Evolutionary conservation across 2,113 vertebrate species (phyloP), one percentile per base, ranked within the genome.

Genomic region (Brevimyrus niger): DNA sequence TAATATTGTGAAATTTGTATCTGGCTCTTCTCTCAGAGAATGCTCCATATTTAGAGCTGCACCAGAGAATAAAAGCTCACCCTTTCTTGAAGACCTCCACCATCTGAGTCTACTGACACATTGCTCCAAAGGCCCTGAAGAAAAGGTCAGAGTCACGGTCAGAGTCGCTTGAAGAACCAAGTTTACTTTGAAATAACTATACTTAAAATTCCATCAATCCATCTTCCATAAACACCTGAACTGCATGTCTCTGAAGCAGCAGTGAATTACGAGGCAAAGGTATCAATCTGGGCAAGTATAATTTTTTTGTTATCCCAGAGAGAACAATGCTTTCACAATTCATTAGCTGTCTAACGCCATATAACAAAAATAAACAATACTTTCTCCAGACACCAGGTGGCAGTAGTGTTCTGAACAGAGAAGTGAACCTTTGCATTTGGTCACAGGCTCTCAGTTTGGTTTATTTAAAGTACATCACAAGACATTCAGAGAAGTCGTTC

Each of bases 21-120:
- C 4, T 44, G 47, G 53, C 19, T 53, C 31, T 48, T 44, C 31
- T 51, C 96, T 95, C 0, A 91, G 89, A 50, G 44, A 88, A 48
- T 21, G 27, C n/a, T 73, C 11, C 46, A 47, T 23, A 23, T 80
- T 42, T 27, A 48, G n/a, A 50, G n/a, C 46, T 17, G 50, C 42
- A 80, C 19, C 17, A 89, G 10, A 10, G 53, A 50, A 6, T 84
- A 1, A 23, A 61, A 51, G 84, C 94, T 93, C 90, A 96, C 96
- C 93, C 95, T 93, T 90, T 96, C 96, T 48, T 95, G 93, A n/a
- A 93, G 90, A 21, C 92, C 89, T 90, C 95, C 95, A n/a, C 94
- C 91, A 31, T 96, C 95, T 47, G 94, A 96, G 90, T 96, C 96
- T 0, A 95, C 91, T 65, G 92, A 93, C 2, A 92, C 80, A 91